Evolutionary conservation across 2,113 vertebrate genomes (phyloP).

Genomic region (Columba janthina): DNA sequence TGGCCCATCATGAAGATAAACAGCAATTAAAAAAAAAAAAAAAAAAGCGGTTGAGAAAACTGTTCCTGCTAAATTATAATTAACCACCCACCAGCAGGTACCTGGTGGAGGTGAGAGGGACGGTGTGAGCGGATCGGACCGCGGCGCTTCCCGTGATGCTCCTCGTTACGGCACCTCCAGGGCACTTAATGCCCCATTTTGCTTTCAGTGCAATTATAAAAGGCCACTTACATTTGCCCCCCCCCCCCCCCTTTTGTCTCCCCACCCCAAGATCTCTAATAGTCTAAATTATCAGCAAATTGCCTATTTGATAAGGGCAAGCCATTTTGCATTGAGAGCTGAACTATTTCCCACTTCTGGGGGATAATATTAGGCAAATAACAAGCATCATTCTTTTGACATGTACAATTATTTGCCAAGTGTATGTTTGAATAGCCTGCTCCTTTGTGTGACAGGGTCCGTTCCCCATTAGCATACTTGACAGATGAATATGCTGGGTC

Average conservation of each 20-base stretch:
- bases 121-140: constrained; percentile 16
- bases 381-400: constrained; percentile 78
- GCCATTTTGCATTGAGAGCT: constrained; percentile 72
- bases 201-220: constrained; percentile 74
- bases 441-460: constrained; percentile 74
- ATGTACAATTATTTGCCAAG: constrained; percentile 80
- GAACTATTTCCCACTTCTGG: constrained; percentile 73
- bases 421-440: constrained; percentile 76
- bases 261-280: constrained; percentile 73
- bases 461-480: constrained; percentile 70
- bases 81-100: constrained; percentile 70
- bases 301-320: constrained; percentile 76
- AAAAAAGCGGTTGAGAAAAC: constrained; percentile 46
- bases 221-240: constrained; percentile 62
- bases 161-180: constrained; percentile 34
- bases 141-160: constrained; percentile 39
- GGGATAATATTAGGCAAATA: constrained; percentile 79
- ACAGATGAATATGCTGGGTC: constrained; percentile 71
- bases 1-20: constrained; percentile 76
- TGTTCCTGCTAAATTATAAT: constrained; percentile 68
- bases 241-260: background rate
- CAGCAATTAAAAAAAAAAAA: constrained; percentile 60
- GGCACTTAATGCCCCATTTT: constrained; percentile 61
- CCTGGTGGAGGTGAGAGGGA: constrained; percentile 67
- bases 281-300: constrained; percentile 73